Percentiles rank a stretch among this genome's conserved stretches.
Evolutionary conservation across 2,113 vertebrate genomes (phyloP).

Genomic region (Puntigrus tetrazona): DNA sequence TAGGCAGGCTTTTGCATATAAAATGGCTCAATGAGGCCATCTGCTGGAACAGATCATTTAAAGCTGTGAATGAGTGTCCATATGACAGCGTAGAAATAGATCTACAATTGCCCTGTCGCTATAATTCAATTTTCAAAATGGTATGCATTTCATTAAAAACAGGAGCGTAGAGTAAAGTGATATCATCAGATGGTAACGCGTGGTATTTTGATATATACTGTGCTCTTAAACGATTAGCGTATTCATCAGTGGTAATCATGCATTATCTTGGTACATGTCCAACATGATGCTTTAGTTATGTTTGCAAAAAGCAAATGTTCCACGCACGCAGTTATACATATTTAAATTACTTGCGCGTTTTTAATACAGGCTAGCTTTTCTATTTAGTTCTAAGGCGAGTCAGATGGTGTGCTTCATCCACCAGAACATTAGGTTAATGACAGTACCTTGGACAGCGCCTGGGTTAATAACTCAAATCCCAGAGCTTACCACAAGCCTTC

Average conservation of each 20-base stretch:
- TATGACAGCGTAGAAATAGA: background rate
- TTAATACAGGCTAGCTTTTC: background rate
- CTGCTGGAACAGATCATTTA: constrained; percentile 62
- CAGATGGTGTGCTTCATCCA: background rate
- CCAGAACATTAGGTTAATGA: background rate
- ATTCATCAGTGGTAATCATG: background rate
- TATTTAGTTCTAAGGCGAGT: background rate
- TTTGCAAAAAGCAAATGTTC: background rate
- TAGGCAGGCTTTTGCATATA: constrained; percentile 24
- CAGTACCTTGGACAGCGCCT: constrained; percentile 2
- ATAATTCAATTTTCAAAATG: background rate
- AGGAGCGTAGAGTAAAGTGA: background rate
- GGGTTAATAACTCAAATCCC: constrained; percentile 11
- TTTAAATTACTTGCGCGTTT: background rate
- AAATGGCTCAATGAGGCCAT: constrained; percentile 68
- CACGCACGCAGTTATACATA: background rate
- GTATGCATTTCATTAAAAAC: background rate
- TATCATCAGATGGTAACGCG: background rate
- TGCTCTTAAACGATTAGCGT: background rate
- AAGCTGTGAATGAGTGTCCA: background rate
- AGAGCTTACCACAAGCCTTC: constrained; percentile 7
- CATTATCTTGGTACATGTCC: background rate
- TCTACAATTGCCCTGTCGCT: background rate
- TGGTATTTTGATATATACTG: background rate
- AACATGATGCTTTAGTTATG: background rate